phyloP scores from a whole-genome alignment of 1,140 invertebrate genomes.

The Heliothis subflexa region DNA sequence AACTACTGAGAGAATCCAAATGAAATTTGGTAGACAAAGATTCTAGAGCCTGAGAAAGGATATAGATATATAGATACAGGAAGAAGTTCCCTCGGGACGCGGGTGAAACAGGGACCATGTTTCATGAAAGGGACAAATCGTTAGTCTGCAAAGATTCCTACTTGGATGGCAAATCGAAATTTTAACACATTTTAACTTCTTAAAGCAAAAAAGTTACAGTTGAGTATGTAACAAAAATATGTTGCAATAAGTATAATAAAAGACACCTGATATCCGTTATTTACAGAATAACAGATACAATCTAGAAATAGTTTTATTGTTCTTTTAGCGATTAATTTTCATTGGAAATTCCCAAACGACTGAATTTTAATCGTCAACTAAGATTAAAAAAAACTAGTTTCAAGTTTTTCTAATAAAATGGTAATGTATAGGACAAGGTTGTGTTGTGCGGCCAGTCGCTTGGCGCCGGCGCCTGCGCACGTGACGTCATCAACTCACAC shows the following conservation, averaged over 20 bases:
- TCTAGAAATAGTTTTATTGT: conserved; percentile 8
- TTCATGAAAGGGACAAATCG: too few relatives aligned
- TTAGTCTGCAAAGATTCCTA: too few relatives aligned
- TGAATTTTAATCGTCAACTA: conserved; percentile 37
- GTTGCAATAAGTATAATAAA: too few relatives aligned
- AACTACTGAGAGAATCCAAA: background rate
- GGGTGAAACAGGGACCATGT: too few relatives aligned
- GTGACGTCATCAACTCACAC: conserved; percentile 52
- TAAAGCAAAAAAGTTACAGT: background rate
- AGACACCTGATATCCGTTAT: background rate
- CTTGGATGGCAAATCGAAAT: too few relatives aligned
- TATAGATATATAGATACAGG: too few relatives aligned
- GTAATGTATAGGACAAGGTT: conserved; percentile 50
- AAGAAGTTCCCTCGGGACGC: too few relatives aligned
- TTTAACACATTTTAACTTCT: too few relatives aligned
- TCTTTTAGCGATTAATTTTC: background rate
- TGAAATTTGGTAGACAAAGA: too few relatives aligned
- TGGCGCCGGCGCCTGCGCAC: conserved; percentile 73
- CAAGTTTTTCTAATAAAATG: conserved; percentile 59
- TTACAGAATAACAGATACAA: conserved; percentile 18
- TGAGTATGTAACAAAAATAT: background rate
- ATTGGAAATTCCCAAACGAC: conserved; percentile 45
- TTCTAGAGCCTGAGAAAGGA: too few relatives aligned
- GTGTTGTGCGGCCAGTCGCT: conserved; percentile 51
- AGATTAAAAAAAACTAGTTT: conserved; percentile 36